A percentile compares a stretch with the other conserved stretches of the same genome.
Conservation (phyloP, 1,140 invertebrate species). For the Drosophila watanabei region DNA sequence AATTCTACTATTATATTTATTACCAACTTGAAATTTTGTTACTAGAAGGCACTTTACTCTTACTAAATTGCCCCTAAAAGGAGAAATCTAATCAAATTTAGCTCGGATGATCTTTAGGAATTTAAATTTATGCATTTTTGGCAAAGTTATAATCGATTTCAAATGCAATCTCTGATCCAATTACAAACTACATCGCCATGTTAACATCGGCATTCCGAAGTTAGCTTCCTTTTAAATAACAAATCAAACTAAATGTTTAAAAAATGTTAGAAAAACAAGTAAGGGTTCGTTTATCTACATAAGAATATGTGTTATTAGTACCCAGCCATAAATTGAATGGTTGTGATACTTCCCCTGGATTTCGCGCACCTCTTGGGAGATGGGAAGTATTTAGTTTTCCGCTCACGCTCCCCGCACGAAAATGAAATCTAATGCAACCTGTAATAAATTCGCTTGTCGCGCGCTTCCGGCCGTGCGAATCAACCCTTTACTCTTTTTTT, state of each 20-base stretch:
- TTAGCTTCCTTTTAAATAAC: not conserved
- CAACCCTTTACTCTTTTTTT: constrained; percentile 71
- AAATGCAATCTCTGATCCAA: too few species aligned
- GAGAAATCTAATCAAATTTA: too few species aligned
- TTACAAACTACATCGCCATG: too few species aligned
- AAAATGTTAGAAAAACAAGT: not conserved
- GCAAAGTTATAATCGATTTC: too few species aligned
- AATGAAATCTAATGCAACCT: constrained; percentile 85
- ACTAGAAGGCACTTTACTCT: too few species aligned
- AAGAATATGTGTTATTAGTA: not conserved
- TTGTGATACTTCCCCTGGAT: not conserved
- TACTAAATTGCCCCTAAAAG: too few species aligned
- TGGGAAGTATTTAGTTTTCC: constrained; percentile 45
- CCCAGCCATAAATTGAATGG: not conserved
- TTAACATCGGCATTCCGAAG: too few species aligned
- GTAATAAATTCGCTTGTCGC: constrained; percentile 81
- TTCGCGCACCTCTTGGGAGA: not conserved
- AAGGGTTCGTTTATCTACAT: not conserved
- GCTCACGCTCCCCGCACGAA: constrained; percentile 56
- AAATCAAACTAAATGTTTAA: not conserved
- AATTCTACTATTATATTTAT: not conserved
- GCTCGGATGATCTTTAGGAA: too few species aligned
- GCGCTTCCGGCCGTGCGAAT: constrained; percentile 65
- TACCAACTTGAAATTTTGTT: not conserved
- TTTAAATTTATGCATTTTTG: too few species aligned